Base-by-base conservation (phyloP, 2,888 invertebrate genomes). In the Xanthia togata region DNA sequence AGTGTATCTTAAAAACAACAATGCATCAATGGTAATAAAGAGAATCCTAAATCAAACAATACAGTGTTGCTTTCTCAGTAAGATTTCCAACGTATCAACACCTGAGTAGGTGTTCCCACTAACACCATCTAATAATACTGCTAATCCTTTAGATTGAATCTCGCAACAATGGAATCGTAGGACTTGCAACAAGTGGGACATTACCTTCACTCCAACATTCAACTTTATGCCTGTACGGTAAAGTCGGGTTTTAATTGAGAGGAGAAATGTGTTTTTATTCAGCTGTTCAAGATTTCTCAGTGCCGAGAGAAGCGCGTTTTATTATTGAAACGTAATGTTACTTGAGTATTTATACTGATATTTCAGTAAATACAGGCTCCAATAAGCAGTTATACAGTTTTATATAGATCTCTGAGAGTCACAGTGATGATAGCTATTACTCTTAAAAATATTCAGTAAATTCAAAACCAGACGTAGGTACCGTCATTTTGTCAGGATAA, bases 61-160 rank as follows among this genome's bases (percentile, higher is more conserved):
- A n/a, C 1, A 55, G 14, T 23, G 35, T n/a, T 17, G 55, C 14
- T 64, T 62, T 62, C 44, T 67, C 53, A 70, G 57, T 62, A 55
- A 64, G 62, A 76, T 60, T 65, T 44, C 38, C 41, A 47, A 68
- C 41, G 64, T 76, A 71, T 65, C 71, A 64, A 23, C 47, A 74
- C 47, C 57, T 70, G 47, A 70, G 67, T 80, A 78, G 69, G 60
- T 82, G 80, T 76, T 76, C 69, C 69, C 77, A 72, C 78, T 76
- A 73, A 80, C 62, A 64, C 75, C 79, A 82, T 80, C 82, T 83
- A 85, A 89, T 86, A 89, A 87, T 84, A 83, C 82, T 70, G 76
- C 83, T 90, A 90, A 91, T 90, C 89, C 88, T 81, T 86, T 84
- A 89, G 89, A 90, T 88, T 88, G 85, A 88, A 90, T 90, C 88